A percentile compares a stretch with the other conserved stretches of the same genome.
Conservation (phyloP, 1,140 invertebrate genomes). For the Vanessa tameamea region DNA sequence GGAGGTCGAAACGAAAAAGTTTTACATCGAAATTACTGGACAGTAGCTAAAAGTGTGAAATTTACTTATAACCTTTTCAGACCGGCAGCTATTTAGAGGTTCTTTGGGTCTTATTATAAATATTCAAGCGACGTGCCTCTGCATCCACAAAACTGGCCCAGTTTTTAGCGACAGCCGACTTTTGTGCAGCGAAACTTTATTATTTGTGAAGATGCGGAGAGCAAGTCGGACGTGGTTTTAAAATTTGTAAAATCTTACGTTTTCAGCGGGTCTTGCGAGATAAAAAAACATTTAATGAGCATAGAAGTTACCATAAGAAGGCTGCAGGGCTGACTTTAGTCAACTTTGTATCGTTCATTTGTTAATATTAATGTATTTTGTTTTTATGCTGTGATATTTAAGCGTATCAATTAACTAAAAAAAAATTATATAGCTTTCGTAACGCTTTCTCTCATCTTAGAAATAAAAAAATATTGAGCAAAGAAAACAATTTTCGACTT, state of each 20-base stretch:
- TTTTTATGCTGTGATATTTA: no score
- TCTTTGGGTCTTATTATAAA: slow-evolving; percentile 20
- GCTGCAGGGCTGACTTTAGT: no score
- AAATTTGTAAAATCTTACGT: background rate
- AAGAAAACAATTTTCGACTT: no score
- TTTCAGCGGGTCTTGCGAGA: background rate
- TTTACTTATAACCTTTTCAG: slow-evolving; percentile 28
- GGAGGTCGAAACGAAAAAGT: background rate
- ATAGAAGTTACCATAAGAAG: no score
- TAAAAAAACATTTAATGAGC: background rate
- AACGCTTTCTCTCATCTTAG: no score
- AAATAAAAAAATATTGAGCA: no score
- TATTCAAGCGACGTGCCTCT: slow-evolving; percentile 22
- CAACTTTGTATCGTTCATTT: no score
- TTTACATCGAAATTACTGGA: background rate
- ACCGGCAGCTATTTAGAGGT: slow-evolving; percentile 9
- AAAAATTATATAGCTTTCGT: no score
- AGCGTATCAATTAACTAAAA: no score
- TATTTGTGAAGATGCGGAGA: slow-evolving; percentile 13
- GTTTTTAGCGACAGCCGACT: slow-evolving; percentile 18
- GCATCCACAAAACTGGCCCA: slow-evolving; percentile 19
- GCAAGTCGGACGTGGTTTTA: background rate
- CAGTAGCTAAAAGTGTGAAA: slow-evolving; percentile 11
- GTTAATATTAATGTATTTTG: no score
- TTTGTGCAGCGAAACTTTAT: slow-evolving; percentile 24